Evolutionary conservation across 2,113 vertebrate genomes (phyloP).

Genomic region (Euleptes europaea): DNA sequence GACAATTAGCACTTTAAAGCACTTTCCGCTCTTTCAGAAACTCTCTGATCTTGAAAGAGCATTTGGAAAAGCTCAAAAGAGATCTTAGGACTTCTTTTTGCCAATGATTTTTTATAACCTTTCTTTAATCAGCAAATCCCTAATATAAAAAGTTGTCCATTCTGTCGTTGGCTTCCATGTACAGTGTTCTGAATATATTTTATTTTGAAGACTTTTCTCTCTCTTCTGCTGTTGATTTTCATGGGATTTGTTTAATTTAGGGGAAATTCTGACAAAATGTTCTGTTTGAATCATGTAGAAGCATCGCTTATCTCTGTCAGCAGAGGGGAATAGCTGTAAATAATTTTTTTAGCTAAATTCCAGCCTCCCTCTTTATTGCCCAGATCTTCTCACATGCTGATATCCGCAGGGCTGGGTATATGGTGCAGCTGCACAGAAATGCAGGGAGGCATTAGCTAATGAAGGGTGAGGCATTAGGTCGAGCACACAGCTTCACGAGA

Average conservation of each 20-base stretch:
- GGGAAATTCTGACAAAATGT: not conserved
- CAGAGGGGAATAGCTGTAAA: not conserved
- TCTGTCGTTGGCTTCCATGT: not conserved
- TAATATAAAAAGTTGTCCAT: slow-evolving; percentile 9
- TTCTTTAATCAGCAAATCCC: slow-evolving; percentile 7
- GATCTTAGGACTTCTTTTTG: slow-evolving; percentile 11
- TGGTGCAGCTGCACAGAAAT: not conserved
- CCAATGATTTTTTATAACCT: slow-evolving; percentile 3
- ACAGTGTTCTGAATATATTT: slow-evolving; percentile 5
- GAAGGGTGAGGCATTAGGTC: not conserved
- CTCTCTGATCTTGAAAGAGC: slow-evolving; percentile 52
- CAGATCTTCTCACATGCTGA: not conserved
- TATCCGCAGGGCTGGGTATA: not conserved
- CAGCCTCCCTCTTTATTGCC: not conserved
- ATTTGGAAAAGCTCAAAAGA: slow-evolving; percentile 40
- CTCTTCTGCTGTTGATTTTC: not conserved
- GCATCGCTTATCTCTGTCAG: not conserved
- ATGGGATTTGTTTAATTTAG: slow-evolving; percentile 21
- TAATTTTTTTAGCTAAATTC: not conserved
- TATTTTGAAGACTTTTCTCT: not conserved
- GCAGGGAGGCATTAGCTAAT: not conserved
- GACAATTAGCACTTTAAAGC: slow-evolving; percentile 52
- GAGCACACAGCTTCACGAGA: not conserved
- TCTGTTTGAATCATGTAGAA: not conserved
- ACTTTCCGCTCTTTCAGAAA: slow-evolving; percentile 29